Evolutionary conservation across 2,113 vertebrate genomes (phyloP), one percentile per base, ranked within the genome.

Genomic region (Copsychus sechellarum): DNA sequence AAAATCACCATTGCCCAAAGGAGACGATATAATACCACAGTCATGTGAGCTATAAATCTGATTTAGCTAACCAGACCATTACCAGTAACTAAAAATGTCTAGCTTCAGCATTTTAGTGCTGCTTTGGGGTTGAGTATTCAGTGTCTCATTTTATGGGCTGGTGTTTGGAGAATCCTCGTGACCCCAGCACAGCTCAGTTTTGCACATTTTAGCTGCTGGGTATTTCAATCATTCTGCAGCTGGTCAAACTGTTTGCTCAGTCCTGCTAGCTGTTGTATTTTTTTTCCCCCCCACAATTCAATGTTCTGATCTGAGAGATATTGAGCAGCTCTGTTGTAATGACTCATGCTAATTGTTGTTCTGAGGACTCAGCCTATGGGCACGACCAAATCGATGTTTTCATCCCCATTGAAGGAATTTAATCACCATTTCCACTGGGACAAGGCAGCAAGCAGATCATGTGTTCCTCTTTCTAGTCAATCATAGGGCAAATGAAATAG

Each of bases 291-390:
- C 29, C 56, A 78, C 42, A 87, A 42, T 65, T 38, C 70, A 64
- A 0, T 70, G 73, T 77, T 92, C 62, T 93, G 70, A 90, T 76
- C 48, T 60, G 57, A 86, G 28, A 65, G 54, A 24, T 76, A 91
- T 18, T n/a, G 84, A 91, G 61, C 47, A 87, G 48, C 57, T 38
- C 2, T 6, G 47, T 45, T 82, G 66, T 76, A 77, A 73, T 0
- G 28, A 62, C 50, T 80, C 17, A 6, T 77, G 84, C 51, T 89
- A 95, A 91, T 79, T 91, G 67, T 25, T 92, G 33, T 71, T 91
- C 71, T 77, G 54, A 87, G 36, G 58, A 66, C 31, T 69, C 73
- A 38, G 74, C 84, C 84, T 56, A 53, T 0, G 0, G 57, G 65
- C 31, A 95, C 34, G 17, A 77, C 29, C 42, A 72, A 90, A 88